Conservation (phyloP, 2,797 vertebrate genomes). For the Sandelia bainsii region DNA sequence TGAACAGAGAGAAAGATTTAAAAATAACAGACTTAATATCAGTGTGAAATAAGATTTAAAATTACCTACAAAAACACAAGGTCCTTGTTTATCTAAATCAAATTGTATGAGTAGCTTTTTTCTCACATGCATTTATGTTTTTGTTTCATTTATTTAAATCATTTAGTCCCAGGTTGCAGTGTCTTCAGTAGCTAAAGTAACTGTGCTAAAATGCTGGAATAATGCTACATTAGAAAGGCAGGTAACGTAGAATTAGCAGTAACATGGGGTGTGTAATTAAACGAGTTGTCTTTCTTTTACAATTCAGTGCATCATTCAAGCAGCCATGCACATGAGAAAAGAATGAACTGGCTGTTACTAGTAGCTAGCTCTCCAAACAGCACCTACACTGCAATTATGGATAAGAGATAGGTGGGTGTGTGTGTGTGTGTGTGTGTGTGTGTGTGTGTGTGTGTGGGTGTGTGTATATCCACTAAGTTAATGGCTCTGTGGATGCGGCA, state of each 20-base stretch:
- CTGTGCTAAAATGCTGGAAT: slow-evolving; percentile 36
- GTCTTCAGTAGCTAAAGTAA: slow-evolving; percentile 3
- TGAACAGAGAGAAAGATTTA: slow-evolving; percentile 6
- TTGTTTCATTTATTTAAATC: slow-evolving; percentile 13
- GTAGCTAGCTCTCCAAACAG: slow-evolving; percentile 65
- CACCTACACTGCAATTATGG: slow-evolving; percentile 78
- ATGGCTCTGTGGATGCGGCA: slow-evolving; percentile 68
- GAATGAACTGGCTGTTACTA: slow-evolving; percentile 63
- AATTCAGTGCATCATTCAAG: slow-evolving; percentile 64
- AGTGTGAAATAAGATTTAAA: slow-evolving; percentile 10
- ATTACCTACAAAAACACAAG: not conserved
- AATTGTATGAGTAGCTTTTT: not conserved
- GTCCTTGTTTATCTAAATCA: not conserved
- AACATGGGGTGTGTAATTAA: slow-evolving; percentile 68
- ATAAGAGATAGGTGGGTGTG: slow-evolving; percentile 59
- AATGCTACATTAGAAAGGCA: slow-evolving; percentile 21
- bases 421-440: slow-evolving; percentile 44
- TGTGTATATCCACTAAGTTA: slow-evolving; percentile 52
- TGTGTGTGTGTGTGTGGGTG: slow-evolving; percentile 47
- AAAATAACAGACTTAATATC: slow-evolving; percentile 7
- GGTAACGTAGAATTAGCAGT: slow-evolving; percentile 67
- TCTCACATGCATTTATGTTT: not conserved
- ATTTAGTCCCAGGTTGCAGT: slow-evolving; percentile 5
- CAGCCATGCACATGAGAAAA: slow-evolving; percentile 50
- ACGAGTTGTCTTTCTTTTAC: slow-evolving; percentile 59